Conservation (phyloP, 2,113 vertebrate genomes). For the Corvus cornix region DNA sequence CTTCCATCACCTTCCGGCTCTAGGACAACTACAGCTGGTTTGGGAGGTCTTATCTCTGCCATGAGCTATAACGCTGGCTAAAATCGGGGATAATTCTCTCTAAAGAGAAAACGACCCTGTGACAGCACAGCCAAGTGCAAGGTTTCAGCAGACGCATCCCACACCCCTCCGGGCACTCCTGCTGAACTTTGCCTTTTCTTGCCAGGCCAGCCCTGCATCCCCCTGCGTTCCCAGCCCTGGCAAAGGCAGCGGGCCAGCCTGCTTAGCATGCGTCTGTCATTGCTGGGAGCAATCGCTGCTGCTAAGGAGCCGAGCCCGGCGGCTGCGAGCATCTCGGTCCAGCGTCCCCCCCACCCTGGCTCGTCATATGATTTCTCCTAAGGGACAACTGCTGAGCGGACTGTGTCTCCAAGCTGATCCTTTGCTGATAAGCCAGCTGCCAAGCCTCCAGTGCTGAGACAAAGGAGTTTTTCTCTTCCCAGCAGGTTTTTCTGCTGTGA, state of each 20-base stretch:
- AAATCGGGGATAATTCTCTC: background rate
- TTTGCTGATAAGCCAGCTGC: conserved; percentile 18
- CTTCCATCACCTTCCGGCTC: fast-evolving
- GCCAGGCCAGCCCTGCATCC: background rate
- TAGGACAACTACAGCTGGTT: fast-evolving
- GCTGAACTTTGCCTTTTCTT: background rate
- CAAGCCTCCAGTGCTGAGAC: background rate
- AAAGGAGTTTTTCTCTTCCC: background rate
- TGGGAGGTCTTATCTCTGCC: background rate
- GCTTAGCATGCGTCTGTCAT: background rate
- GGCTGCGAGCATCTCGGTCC: background rate
- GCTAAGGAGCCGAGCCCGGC: background rate
- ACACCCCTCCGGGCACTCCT: background rate
- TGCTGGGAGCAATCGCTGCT: background rate
- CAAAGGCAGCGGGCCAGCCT: background rate
- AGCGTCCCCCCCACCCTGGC: background rate
- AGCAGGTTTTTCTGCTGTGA: conserved; percentile 20
- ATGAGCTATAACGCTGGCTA: fast-evolving
- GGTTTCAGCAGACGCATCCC: background rate
- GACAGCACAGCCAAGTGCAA: fast-evolving
- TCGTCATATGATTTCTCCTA: background rate
- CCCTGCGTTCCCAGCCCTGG: background rate
- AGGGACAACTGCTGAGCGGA: background rate
- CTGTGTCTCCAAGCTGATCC: background rate
- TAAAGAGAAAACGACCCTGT: background rate